Percentiles rank a stretch among this genome's conserved stretches.
phyloP scores from a whole-genome alignment of 2,113 vertebrate genomes.

The Rana temporaria region DNA sequence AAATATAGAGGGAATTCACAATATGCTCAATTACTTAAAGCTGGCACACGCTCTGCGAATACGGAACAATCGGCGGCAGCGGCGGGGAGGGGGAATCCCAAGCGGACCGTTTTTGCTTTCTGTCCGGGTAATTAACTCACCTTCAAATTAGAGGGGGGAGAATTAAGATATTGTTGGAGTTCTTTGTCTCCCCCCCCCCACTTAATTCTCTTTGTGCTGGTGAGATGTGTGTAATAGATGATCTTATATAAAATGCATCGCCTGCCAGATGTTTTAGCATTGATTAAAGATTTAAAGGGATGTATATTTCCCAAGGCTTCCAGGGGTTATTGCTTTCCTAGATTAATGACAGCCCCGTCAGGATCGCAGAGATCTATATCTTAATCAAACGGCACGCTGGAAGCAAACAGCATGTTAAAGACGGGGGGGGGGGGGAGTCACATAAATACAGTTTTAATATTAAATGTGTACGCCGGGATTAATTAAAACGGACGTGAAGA shows the following conservation, averaged over 20 bases:
- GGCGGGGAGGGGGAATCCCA: neutral
- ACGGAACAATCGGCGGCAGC: neutral
- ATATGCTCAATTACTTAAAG: constrained; percentile 15
- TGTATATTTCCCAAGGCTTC: constrained; percentile 18
- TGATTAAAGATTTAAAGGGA: constrained; percentile 58
- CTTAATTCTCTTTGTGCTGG: constrained; percentile 34
- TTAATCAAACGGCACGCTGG: constrained; percentile 47
- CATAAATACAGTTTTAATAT: too few species aligned
- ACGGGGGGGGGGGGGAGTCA: too few species aligned
- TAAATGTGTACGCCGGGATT: too few species aligned
- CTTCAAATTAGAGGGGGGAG: neutral
- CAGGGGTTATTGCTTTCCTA: constrained; percentile 48
- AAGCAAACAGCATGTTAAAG: constrained; percentile 41
- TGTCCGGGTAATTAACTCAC: constrained; percentile 12
- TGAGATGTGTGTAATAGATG: constrained; percentile 28
- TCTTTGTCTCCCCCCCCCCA: neutral
- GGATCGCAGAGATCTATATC: constrained; percentile 50
- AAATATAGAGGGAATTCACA: constrained; percentile 23
- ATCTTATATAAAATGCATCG: neutral
- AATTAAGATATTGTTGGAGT: constrained; percentile 8
- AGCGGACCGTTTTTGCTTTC: neutral
- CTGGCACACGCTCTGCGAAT: neutral
- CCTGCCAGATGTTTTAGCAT: constrained; percentile 48
- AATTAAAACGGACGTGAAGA: too few species aligned
- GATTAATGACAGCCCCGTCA: constrained; percentile 19